Conservation (phyloP, 2,113 vertebrate species). For the Pachycephala philippinensis region DNA sequence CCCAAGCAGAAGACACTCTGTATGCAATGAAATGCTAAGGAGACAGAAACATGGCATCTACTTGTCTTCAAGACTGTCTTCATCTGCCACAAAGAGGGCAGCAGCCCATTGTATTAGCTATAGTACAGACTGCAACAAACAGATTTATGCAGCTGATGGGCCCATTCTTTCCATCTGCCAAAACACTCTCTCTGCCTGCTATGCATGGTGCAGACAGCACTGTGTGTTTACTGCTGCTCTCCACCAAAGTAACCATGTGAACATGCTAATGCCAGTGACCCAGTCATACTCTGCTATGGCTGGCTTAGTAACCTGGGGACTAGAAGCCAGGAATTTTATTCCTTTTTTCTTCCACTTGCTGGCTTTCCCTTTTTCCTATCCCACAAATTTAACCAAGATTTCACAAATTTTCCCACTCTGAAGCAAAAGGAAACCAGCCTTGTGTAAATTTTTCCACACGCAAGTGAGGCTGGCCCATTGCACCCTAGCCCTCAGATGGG, state of each 20-base stretch:
- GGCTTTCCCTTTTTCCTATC: slow-evolving; percentile 29
- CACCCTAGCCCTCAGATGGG: background rate
- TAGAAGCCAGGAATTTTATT: slow-evolving; percentile 22
- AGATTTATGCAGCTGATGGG: background rate
- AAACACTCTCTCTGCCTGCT: background rate
- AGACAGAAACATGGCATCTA: background rate
- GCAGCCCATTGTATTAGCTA: background rate
- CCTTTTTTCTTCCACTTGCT: slow-evolving; percentile 35
- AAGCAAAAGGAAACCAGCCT: slow-evolving; percentile 27
- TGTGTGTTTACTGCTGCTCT: background rate
- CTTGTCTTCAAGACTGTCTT: background rate
- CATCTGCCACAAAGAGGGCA: background rate
- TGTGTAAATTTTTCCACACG: slow-evolving; percentile 20
- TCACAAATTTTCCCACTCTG: slow-evolving; percentile 43
- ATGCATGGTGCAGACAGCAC: background rate
- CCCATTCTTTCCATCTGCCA: background rate
- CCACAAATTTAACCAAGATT: slow-evolving; percentile 19
- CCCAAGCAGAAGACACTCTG: background rate
- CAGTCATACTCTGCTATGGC: background rate
- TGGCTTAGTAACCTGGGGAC: background rate
- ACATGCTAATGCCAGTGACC: background rate
- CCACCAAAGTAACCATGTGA: background rate
- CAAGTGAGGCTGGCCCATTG: background rate
- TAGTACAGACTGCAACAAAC: background rate
- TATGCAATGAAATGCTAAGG: background rate